Base-by-base conservation (phyloP, 2,888 invertebrate genomes). In the Metalampra italica region DNA sequence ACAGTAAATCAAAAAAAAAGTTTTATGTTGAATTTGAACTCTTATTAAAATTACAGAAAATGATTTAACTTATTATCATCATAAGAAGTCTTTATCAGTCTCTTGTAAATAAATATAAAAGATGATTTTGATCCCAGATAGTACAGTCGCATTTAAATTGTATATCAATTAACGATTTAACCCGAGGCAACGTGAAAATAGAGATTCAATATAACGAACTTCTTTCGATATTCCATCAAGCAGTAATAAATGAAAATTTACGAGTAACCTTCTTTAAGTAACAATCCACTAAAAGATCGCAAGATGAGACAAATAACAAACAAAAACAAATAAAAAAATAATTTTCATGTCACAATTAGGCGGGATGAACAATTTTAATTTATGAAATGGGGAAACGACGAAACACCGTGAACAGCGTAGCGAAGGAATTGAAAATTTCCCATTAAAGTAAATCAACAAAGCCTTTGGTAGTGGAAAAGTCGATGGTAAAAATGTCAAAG, bases 401-500 rank as follows among this genome's bases (percentile, higher is more conserved):
- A 22, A 22, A 32, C 32, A 14, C 32, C 43, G 15, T 14, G 13
- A 43, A 43, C 43, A 43, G 30, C n/a, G 4, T 22, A n/a, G 8
- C 15, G 29, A 44, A 60, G 53, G 64, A 66, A 66, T 63, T 60
- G 62, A 65, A 49, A 60, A 52, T 60, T 60, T 66, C 51, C 65
- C 59, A 71, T 66, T 67, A 65, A 56, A 57, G 53, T 64, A 68
- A 68, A 65, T 68, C 62, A 68, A 67, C 65, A 64, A 66, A 66
- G 62, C 60, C 60, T 62, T 60, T 59, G 32, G 47, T 60, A 61
- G 51, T 45, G 59, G 59, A 64, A 54, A 60, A 53, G 58, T 51
- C 58, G 56, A 22, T 29, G 30, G 9, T 29, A 53, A 63, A 64
- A 68, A 66, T 62, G 59, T 66, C 59, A 65, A 68, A 64, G 60